Base-by-base conservation (phyloP, 1,140 invertebrate genomes). In the Andrena cerasifolii region DNA sequence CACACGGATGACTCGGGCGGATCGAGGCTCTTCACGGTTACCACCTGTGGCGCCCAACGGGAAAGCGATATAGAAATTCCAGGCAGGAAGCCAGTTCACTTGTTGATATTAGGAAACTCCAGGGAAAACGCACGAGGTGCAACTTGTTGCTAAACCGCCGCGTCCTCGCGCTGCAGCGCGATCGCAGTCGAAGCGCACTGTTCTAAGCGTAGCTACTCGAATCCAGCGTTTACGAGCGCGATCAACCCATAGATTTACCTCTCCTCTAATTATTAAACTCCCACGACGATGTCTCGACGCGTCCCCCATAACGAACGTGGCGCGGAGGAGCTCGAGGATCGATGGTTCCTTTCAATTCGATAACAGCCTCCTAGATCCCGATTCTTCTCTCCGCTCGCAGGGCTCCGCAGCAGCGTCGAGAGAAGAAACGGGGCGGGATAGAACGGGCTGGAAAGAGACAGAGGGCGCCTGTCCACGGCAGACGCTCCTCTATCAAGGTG, bases 41-140 rank as follows among this genome's bases (percentile, higher is more conserved):
- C 90, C 90, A 91, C 90, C 90, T 91, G 90, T 91, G 83, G 90
- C 88, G 87, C 76, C 81, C 65, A 89, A 88, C 72, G 82, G 78
- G 70, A 75, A 87, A 85, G 84, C 82, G 82, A 89, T 89, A 89
- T 89, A 90, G 86, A 87, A 89, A 89, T 90, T 88, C 86, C 84
- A 82, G 84, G 61, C 84, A 89, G 86, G 84, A 87, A 89, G 74
- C 82, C 59, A 79, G 80, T 85, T 89, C 90, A 91, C 90, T 91
- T 91, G 90, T 91, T 91, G 90, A 91, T 89, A 89, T 89, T 84
- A 80, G 82, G 80, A 90, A 90, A 88, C 82, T 87, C 79, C 59
- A 78, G 66, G 78, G 79, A 83, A 89, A 87, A 88, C 85, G 80
- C 58, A 67, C 74, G 61, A 79, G 76, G 68, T 77, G 80, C 88